Evolutionary conservation across 1,140 invertebrate species (phyloP).

Genomic region (Calosoma granatense): DNA sequence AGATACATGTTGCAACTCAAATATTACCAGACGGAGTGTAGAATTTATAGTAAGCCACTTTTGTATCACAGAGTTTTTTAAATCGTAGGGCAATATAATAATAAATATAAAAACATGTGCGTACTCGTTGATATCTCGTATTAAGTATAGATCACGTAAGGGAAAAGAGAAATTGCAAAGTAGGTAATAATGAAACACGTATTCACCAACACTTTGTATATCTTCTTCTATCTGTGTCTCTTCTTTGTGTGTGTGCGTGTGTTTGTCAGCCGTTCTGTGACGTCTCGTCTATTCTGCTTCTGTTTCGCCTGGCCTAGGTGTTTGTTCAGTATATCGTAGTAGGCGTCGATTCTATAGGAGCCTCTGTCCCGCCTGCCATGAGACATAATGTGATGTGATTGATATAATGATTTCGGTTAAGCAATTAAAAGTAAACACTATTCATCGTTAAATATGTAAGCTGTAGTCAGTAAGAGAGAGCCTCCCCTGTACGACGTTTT

Average conservation of each 20-base stretch:
- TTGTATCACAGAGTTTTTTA: constrained; percentile 5
- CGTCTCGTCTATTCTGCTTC: constrained; percentile 6
- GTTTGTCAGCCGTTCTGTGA: constrained; percentile 5
- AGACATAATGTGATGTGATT: constrained; percentile 12
- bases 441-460: background rate
- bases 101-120: background rate
- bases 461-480: background rate
- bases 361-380: constrained; percentile 28
- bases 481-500: background rate
- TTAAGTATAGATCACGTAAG: background rate
- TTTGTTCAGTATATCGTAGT: constrained; percentile 17
- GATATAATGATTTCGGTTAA: background rate
- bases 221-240: background rate
- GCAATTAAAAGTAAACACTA: too few species aligned
- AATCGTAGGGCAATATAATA: constrained; percentile 4
- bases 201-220: constrained; percentile 6
- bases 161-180: background rate
- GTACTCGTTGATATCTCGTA: constrained; percentile 4
- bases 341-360: constrained; percentile 20
- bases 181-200: background rate
- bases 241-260: constrained; percentile 5
- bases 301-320: constrained; percentile 3
- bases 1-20: background rate
- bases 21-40: background rate
- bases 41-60: background rate